Conservation (phyloP, 1,140 invertebrate species). For the Papilio xuthus region DNA sequence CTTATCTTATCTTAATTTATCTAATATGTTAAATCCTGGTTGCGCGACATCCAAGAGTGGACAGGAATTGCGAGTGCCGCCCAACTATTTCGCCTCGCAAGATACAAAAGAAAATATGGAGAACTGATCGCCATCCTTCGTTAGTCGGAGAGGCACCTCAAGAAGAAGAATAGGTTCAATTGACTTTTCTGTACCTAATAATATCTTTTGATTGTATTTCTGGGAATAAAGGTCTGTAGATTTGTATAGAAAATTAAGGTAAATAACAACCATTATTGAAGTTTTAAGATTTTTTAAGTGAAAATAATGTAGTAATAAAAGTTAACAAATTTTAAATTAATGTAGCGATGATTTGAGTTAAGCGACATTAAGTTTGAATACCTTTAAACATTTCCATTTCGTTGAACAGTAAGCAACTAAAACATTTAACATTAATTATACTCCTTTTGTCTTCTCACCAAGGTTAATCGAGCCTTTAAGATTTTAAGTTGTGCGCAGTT, state of each 20-base stretch:
- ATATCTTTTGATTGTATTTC: not conserved
- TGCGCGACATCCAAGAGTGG: too few relatives aligned
- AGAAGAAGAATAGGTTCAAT: too few relatives aligned
- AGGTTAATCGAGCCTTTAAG: constrained; percentile 52
- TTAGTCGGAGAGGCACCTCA: too few relatives aligned
- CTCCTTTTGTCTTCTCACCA: constrained; percentile 43
- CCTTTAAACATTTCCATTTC: constrained; percentile 26
- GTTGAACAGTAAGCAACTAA: constrained; percentile 35
- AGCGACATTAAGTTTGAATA: constrained; percentile 5
- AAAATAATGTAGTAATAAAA: not conserved
- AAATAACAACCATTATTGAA: not conserved
- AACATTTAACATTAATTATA: constrained; percentile 56
- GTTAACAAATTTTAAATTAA: not conserved
- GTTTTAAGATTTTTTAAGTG: not conserved
- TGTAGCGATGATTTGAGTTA: not conserved
- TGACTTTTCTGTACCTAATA: too few relatives aligned
- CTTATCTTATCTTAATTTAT: too few relatives aligned
- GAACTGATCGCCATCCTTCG: too few relatives aligned
- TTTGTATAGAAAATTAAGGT: not conserved
- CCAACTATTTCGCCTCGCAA: too few relatives aligned
- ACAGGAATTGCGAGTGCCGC: too few relatives aligned
- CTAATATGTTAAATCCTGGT: too few relatives aligned
- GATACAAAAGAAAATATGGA: too few relatives aligned
- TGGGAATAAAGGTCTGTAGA: not conserved
- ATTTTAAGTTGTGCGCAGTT: constrained; percentile 46